phyloP scores from a whole-genome alignment of 2,797 vertebrate species.

The Hoplostethus atlanticus region DNA sequence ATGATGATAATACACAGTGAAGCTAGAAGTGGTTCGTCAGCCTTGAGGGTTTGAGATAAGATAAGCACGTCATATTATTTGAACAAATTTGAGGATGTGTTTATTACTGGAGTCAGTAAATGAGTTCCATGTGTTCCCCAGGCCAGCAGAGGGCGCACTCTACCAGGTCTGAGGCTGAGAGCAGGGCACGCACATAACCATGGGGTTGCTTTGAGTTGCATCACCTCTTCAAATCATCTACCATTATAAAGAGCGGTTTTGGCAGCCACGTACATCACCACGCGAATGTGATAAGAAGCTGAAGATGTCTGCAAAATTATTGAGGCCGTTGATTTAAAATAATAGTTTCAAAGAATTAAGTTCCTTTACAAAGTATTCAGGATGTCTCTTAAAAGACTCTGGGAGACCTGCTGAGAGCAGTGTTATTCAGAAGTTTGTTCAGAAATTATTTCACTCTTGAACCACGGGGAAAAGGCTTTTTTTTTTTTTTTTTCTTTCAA shows the following conservation, averaged over 20 bases:
- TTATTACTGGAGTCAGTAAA: too few relatives aligned
- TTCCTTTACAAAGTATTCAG: conserved; percentile 40
- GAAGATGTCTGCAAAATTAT: conserved; percentile 49
- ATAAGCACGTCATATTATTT: too few relatives aligned
- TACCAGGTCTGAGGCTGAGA: conserved; percentile 8
- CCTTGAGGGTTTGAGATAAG: too few relatives aligned
- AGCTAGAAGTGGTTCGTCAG: too few relatives aligned
- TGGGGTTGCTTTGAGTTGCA: conserved; percentile 71
- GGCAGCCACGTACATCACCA: conserved; percentile 59
- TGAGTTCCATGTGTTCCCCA: too few relatives aligned
- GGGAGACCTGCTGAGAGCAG: conserved; percentile 40
- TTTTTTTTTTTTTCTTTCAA: conserved; percentile 34
- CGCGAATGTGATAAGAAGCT: conserved; percentile 63
- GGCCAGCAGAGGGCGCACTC: conserved; percentile 68
- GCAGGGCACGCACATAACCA: neutral
- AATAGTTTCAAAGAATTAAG: conserved; percentile 40
- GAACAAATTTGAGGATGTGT: too few relatives aligned
- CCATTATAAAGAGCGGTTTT: conserved; percentile 65
- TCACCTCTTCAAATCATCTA: conserved; percentile 75
- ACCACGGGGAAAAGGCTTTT: conserved; percentile 39
- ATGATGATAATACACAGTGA: too few relatives aligned
- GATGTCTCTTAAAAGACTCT: conserved; percentile 44
- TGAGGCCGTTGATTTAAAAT: conserved; percentile 45
- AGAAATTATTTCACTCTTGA: conserved; percentile 47
- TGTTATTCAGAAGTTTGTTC: conserved; percentile 62